Percentiles rank a stretch among this genome's conserved stretches.
These are phyloP conservation scores for Pseudocheirus occidentalis DNA, from an alignment of 2,797 vertebrate species.

Conservation along the genomic window DNA sequence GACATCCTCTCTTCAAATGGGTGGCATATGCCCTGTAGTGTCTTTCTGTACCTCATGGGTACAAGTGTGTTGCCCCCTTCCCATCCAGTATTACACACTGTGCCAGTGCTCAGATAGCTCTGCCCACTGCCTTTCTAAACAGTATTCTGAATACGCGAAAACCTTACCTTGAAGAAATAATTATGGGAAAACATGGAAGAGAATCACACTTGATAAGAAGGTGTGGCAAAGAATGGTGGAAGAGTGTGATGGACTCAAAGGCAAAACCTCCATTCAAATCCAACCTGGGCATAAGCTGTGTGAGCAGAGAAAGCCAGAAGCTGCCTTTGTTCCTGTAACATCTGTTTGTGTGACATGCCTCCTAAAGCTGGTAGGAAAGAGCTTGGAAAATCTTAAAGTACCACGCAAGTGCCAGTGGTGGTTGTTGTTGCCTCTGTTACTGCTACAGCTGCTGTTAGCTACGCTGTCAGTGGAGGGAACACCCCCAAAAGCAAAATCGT, in stretches of 20 bases:
- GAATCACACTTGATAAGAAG: neutral
- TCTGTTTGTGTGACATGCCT: neutral
- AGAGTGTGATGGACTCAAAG: neutral
- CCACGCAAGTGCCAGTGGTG: neutral
- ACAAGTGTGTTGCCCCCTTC: neutral
- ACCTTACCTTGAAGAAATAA: neutral
- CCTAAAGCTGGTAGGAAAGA: neutral
- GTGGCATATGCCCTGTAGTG: neutral
- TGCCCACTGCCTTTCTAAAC: neutral
- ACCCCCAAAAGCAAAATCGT: neutral
- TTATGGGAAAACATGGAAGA: neutral
- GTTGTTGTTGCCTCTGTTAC: neutral
- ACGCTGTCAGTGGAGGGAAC: neutral
- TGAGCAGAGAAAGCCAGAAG: neutral
- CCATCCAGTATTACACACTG: neutral
- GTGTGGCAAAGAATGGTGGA: neutral
- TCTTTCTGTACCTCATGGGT: neutral
- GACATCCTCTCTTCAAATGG: neutral
- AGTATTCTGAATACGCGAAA: neutral
- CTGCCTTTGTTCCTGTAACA: neutral
- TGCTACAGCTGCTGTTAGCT: neutral
- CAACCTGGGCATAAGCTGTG: neutral
- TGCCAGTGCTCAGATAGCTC: neutral
- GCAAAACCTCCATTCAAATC: neutral
- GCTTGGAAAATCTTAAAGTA: neutral